A percentile compares a stretch with the other conserved stretches of the same genome.
Evolutionary conservation across 2,888 invertebrate species (phyloP).

Genomic region (Deroplatys truncata): DNA sequence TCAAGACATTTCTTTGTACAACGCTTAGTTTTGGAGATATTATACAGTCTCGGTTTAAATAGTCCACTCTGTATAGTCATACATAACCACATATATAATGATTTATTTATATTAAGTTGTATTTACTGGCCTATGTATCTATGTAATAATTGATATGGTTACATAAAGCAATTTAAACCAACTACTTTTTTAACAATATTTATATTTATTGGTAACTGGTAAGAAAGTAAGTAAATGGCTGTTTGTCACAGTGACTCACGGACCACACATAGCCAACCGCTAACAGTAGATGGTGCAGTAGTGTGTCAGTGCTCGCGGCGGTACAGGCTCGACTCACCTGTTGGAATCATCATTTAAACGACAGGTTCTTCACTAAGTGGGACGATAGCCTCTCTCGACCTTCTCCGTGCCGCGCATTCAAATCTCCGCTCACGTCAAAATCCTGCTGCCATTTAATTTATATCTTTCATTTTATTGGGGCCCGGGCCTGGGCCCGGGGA

Average conservation of each 20-base stretch:
- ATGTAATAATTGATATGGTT: no score
- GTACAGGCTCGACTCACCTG: background rate
- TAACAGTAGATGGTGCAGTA: background rate
- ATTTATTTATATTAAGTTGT: no score
- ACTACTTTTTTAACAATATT: no score
- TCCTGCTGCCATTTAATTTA: background rate
- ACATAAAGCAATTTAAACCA: no score
- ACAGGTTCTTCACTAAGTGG: background rate
- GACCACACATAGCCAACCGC: background rate
- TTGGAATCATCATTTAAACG: background rate
- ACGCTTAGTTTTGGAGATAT: no score
- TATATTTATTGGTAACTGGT: no score
- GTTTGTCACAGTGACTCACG: background rate
- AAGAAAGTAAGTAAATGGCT: no score
- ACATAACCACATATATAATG: no score
- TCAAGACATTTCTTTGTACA: no score
- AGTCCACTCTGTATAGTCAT: no score
- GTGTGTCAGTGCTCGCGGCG: slow-evolving; percentile 4
- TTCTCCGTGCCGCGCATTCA: background rate
- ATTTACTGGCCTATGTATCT: no score
- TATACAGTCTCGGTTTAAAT: no score
- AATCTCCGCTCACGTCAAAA: background rate
- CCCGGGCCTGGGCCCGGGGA: background rate
- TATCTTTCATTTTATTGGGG: background rate
- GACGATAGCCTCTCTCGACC: background rate